Evolutionary conservation across 2,113 vertebrate species (phyloP), one percentile per base, ranked within the genome.

Genomic region (Zosterops lateralis): DNA sequence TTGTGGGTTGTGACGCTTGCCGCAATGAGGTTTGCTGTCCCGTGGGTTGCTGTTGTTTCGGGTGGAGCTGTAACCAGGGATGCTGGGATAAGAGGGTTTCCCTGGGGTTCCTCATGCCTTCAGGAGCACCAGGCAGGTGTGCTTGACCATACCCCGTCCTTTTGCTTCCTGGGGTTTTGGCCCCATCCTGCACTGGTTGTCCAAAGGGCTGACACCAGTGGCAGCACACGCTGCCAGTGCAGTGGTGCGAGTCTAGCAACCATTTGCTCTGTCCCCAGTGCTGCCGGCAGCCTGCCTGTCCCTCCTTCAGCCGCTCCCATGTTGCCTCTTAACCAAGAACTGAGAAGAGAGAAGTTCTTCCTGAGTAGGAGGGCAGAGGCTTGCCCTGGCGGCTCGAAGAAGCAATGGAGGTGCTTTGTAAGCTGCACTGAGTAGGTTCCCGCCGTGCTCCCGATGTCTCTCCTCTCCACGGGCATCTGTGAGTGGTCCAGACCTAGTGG

Each of bases 401-500:
- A 56, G 48, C 6, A 1, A 28, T n/a, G 50, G 45, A 40, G 28
- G 6, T 44, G 34, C 77, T 92, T 84, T 45, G n/a, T 81, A 50
- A 87, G 45, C 65, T 40, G 51, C 51, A 17, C 24, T 1, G 11
- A 80, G 77, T 24, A 29, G 20, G 34, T 61, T 86, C 57, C 40
- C 17, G 2, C 44, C 29, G 0, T 5, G 38, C 38, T 56, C 1
- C 0, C 9, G 0, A 66, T 25, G 1, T 72, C 61, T 17, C 48
- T 79, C 10, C 61, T 7, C 21, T 65, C 62, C 2, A 0, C 6
- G 9, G 42, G 80, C 67, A 67, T 36, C 71, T 36, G 8, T 10
- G 83, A 71, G 42, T 1, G 10, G 11, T 56, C n/a, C 4, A 2
- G 67, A 45, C 57, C 51, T 51, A 18, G 57, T 44, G 64, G 58